Evolutionary conservation across 2,888 invertebrate species (phyloP), one percentile per base, ranked within the genome.

Genomic region (Bimastos eiseni): DNA sequence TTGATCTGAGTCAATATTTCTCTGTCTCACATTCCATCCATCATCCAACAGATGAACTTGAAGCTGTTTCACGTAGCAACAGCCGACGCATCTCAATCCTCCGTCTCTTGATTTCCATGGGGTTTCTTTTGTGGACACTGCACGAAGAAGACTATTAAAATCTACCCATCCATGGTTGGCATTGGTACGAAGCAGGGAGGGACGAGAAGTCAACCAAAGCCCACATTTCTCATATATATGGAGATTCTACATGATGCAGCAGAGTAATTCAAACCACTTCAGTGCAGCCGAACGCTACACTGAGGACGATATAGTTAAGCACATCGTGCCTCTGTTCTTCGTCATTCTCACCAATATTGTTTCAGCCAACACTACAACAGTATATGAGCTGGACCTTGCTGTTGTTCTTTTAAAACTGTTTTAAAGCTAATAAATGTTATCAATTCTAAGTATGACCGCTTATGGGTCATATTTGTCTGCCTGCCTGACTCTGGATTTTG

Each of bases 11-110:
- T 70, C 70, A 70, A 70, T 70, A 70, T 70, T 70, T 70, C n/a
- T 70, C 70, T 70, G 49, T 70, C 70, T 70, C 70, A n/a, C 70
- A n/a, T 70, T 70, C 70, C 70, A 30, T 70, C 55, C 55, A 55
- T 30, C 55, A 6, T 55, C 70, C n/a, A 70, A 13, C 70, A 70
- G 70, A 70, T 70, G 70, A 70, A 70, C 70, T 8, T 49, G 70
- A 70, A 70, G 70, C 70, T n/a, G 70, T 70, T 70, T 30, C 70
- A n/a, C n/a, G n/a, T n/a, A n/a, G 70, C 70, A 17, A n/a, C 70
- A 70, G 30, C n/a, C 30, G 0, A 30, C 70, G 70, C 70, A 49
- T 49, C 49, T 49, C 49, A 49, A 49, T 49, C 49, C 21, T 49
- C 70, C 11, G 70, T 70, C 70, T 70, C n/a, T 70, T 70, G 30